A percentile compares a stretch with the other conserved stretches of the same genome.
Evolutionary conservation across 2,888 invertebrate genomes (phyloP).

Genomic region (Smittia sp.): DNA sequence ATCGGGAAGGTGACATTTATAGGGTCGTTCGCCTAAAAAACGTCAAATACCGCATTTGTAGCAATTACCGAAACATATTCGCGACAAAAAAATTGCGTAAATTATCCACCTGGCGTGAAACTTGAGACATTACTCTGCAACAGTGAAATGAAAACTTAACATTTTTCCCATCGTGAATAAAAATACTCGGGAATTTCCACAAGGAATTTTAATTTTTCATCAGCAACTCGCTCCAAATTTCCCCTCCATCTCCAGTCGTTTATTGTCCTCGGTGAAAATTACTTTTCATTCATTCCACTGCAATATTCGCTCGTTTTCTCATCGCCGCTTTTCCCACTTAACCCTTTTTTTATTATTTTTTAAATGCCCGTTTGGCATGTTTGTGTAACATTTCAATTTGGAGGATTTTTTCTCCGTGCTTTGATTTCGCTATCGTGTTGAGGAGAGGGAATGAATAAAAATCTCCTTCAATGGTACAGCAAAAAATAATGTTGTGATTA

Average conservation of each 20-base stretch:
- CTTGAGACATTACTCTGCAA: too few relatives aligned
- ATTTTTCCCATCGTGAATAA: too few relatives aligned
- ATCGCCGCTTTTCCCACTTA: slow-evolving; percentile 13
- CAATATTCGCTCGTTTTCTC: slow-evolving; percentile 32
- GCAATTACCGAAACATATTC: not conserved
- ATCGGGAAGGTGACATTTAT: slow-evolving; percentile 93
- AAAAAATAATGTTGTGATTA: not conserved
- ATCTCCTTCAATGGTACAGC: not conserved
- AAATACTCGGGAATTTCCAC: not conserved
- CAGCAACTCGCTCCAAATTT: not conserved
- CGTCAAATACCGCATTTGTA: not conserved
- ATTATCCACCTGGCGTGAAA: not conserved
- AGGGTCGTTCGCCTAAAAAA: slow-evolving; percentile 83
- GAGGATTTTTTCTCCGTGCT: slow-evolving; percentile 3
- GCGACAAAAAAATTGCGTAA: not conserved
- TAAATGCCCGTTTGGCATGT: slow-evolving; percentile 38
- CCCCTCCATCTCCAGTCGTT: not conserved
- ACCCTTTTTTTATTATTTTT: slow-evolving; percentile 39
- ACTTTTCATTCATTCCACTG: slow-evolving; percentile 8
- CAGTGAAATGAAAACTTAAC: too few relatives aligned
- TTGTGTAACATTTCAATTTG: slow-evolving; percentile 34
- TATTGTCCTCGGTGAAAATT: slow-evolving; percentile 4
- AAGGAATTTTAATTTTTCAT: slow-evolving; percentile 4
- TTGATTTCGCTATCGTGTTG: slow-evolving; percentile 3
- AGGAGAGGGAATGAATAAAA: not conserved